A percentile compares a stretch with the other conserved stretches of the same genome.
Evolutionary conservation across 92 coral and sea anemone genomes (phyloP).

Genomic region (Zoanthus sociatus): DNA sequence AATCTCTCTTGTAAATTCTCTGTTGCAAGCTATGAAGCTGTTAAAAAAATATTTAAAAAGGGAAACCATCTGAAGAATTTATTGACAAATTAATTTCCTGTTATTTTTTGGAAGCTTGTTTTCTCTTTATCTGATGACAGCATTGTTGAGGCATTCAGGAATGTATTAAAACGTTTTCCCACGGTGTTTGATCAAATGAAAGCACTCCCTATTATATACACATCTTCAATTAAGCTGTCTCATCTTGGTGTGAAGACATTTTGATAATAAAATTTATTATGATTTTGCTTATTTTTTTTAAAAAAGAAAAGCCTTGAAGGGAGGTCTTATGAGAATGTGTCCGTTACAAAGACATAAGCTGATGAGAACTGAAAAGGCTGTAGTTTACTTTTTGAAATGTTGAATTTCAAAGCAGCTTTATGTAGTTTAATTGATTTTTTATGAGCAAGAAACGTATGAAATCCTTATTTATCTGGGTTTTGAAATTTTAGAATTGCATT

Average conservation of each 20-base stretch:
- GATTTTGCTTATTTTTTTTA: not conserved
- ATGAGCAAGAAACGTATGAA: no score
- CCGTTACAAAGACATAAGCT: not conserved
- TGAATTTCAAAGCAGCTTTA: not conserved
- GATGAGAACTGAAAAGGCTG: not conserved
- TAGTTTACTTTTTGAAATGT: not conserved
- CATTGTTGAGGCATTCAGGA: conserved; percentile 35
- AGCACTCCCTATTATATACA: conserved; percentile 2
- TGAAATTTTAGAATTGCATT: no score
- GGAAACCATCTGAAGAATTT: conserved; percentile 63
- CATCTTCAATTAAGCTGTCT: not conserved
- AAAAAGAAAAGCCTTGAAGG: not conserved
- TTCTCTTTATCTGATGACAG: conserved; percentile 69
- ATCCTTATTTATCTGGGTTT: no score
- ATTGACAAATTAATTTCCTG: conserved; percentile 70
- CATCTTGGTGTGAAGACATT: conserved; percentile 24
- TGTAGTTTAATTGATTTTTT: no score
- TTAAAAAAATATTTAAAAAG: not conserved
- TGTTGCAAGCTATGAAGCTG: not conserved
- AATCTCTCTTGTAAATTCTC: not conserved
- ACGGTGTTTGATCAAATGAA: conserved; percentile 28
- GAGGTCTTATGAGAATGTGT: not conserved
- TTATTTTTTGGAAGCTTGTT: conserved; percentile 56
- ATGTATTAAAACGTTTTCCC: conserved; percentile 28
- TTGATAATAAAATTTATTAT: not conserved